Base-by-base conservation (phyloP, 2,888 invertebrate species). In the Sicus ferrugineus region DNA sequence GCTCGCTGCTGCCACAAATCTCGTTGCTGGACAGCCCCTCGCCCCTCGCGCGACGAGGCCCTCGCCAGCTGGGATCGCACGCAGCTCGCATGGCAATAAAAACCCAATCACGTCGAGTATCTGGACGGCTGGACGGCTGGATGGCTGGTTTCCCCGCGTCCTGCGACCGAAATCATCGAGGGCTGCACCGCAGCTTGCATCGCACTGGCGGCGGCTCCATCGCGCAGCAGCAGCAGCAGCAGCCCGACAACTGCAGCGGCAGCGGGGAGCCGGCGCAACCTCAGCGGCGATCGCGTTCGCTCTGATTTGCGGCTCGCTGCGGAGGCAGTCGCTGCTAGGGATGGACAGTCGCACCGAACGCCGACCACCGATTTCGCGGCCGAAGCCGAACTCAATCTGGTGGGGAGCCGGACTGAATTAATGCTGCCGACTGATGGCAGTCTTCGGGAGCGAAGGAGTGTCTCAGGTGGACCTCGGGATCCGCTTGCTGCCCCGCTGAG, bases 61-160 rank as follows among this genome's bases (percentile, higher is more conserved):
- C n/a, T n/a, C n/a, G n/a, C 23, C 21, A 21, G 21, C 21, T 52
- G 21, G 50, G 7, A 21, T 52, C 46, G 6, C 62, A 23, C 26
- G 62, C 46, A 42, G 62, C 42, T 62, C 46, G 62, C 26, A 28
- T 26, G 11, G 42, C 62, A n/a, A 42, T 16, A 62, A 62, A 62
- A n/a, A n/a, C 46, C 62, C 26, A 14, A 23, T 46, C 38, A 21
- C 42, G 38, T 30, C 19, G 26, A 31, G 14, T 46, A 11, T 30
- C 31, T 56, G 30, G 56, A 14, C 19, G 26, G 56, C 28, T 30
- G 56, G 28, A 31, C 26, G n/a, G 16, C 16, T n/a, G n/a, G n/a
- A n/a, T n/a, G n/a, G n/a, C n/a, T n/a, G n/a, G n/a, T n/a, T n/a
- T n/a, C n/a, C n/a, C n/a, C n/a, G n/a, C n/a, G n/a, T n/a, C n/a